Evolutionary conservation across 2,113 vertebrate genomes (phyloP).

Genomic region (Neogobius melanostomus): DNA sequence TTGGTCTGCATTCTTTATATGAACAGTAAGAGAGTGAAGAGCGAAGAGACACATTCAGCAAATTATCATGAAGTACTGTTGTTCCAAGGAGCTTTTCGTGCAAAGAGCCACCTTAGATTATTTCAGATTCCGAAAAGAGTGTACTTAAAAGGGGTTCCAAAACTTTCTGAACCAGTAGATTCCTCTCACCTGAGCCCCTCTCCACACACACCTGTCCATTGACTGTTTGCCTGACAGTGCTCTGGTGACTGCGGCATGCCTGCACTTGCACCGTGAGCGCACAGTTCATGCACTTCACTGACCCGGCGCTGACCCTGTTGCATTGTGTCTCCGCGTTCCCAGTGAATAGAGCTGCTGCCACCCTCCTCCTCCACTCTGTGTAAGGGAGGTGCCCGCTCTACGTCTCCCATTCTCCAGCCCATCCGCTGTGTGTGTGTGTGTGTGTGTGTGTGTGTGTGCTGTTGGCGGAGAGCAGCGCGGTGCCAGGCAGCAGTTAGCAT

Average conservation of each 20-base stretch:
- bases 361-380: conserved; percentile 45
- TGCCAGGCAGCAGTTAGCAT: conserved; percentile 21
- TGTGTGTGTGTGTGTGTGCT: conserved; percentile 3
- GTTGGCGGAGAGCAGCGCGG: conserved; percentile 3
- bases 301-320: conserved; percentile 84
- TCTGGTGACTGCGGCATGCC: conserved; percentile 28
- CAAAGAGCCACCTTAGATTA: no score
- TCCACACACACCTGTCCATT: conserved; percentile 39
- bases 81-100: no score
- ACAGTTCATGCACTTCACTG: conserved; percentile 86
- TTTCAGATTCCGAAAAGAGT: no score
- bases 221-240: neutral
- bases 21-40: no score
- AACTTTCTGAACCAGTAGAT: neutral
- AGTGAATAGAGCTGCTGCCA: conserved; percentile 79
- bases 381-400: conserved; percentile 37
- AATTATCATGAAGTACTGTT: no score
- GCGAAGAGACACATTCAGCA: no score
- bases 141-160: no score
- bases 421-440: conserved; percentile 32
- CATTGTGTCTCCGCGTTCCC: conserved; percentile 78
- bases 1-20: no score
- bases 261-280: conserved; percentile 51
- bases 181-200: neutral
- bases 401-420: conserved; percentile 17